Evolutionary conservation across 2,797 vertebrate genomes (phyloP), one percentile per base, ranked within the genome.

Genomic region (Sebastes trivittatus): DNA sequence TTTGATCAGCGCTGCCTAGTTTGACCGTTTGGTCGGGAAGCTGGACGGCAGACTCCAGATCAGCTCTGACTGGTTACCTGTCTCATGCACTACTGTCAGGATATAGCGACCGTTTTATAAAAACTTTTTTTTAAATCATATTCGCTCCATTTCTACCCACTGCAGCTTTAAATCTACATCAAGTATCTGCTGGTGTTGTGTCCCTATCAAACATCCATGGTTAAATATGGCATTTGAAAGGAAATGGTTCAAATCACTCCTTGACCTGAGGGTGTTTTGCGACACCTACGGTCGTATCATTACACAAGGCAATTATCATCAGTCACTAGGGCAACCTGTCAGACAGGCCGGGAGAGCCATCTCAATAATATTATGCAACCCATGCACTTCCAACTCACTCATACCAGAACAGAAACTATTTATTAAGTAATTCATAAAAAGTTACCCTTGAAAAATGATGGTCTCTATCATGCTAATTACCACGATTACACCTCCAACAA

Each of bases 181-280:
- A 4, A 22, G n/a, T 7, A 22, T 66, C 22, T 54, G 63, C 34
- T 34, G 30, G 4, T 49, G 4, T 36, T 23, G 7, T 58, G 58
- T 64, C 49, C 32, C 4, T 1, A 42, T 29, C 70, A 55, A 72
- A 74, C 75, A 78, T 75, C 71, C 42, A 32, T 72, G 61, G 83
- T 82, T 73, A 83, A 84, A 83, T 62, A 72, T 56, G 72, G 29
- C 32, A 84, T 58, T 59, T 79, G 60, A 85, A 83, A 91, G 83
- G 92, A 92, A 93, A 88, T 82, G 68, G 81, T 54, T 89, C 20
- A 78, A 91, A 93, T 92, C 82, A 84, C 92, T 92, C 85, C 75
- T 85, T 90, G 92, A 92, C 89, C 91, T 60, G 36, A 72, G 85
- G 86, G 86, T 76, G 82, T 88, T 90, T 63, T 72, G 61, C 36